A percentile compares a stretch with the other conserved stretches of the same genome.
These are phyloP conservation scores for Chrysodeixis includens DNA, from an alignment of 2,888 invertebrate species.

Conservation along the genomic window DNA sequence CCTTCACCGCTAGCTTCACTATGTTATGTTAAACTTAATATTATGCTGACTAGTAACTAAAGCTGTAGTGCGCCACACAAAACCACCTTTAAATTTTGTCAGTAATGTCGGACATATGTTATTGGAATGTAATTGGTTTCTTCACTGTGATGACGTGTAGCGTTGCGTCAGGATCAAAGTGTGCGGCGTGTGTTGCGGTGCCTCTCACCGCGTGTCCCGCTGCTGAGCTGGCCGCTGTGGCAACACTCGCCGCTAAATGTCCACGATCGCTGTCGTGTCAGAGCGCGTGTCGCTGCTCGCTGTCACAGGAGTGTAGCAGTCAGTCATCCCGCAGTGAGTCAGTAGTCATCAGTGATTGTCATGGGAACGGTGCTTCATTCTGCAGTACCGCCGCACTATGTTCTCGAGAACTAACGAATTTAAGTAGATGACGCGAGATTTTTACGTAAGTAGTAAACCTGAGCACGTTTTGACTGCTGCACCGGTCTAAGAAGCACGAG, in stretches of 20 bases:
- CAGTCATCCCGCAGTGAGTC: background rate
- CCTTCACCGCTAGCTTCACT: slow-evolving; percentile 48
- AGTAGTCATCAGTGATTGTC: background rate
- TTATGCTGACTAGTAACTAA: slow-evolving; percentile 11
- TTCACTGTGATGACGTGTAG: background rate
- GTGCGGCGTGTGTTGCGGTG: background rate
- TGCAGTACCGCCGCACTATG: background rate
- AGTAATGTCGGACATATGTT: background rate
- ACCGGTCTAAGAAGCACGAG: no score
- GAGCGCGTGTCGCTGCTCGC: background rate
- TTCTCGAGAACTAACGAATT: no score
- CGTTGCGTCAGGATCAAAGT: background rate
- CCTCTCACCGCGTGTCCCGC: background rate
- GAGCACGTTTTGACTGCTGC: no score
- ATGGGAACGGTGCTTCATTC: background rate
- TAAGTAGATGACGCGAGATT: background rate
- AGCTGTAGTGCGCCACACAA: background rate
- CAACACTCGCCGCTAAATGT: background rate
- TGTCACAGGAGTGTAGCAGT: background rate
- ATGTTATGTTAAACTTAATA: slow-evolving; percentile 16
- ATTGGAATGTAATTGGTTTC: background rate
- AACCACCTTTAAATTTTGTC: background rate
- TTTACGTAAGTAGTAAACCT: no score
- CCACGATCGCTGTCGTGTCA: background rate
- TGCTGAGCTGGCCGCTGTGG: background rate